A percentile compares a stretch with the other conserved stretches of the same genome.
Evolutionary conservation across 2,888 invertebrate species (phyloP).

Genomic region (Eupsilia transversa): DNA sequence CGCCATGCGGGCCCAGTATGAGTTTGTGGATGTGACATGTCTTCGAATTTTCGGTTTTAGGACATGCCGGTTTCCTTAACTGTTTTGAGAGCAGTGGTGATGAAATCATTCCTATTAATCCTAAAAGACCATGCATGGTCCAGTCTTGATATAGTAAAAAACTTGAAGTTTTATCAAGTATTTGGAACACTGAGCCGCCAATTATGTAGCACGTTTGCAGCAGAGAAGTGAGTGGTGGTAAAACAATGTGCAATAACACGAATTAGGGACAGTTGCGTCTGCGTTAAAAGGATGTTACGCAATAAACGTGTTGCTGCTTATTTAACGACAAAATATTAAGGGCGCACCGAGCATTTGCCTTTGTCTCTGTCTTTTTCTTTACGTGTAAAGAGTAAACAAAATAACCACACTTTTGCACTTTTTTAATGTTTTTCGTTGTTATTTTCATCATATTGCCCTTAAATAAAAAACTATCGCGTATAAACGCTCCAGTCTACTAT

Average conservation of each 20-base stretch:
- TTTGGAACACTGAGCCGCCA: not conserved
- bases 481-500: no score
- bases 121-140: not conserved
- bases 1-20: no score
- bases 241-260: not conserved
- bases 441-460: no score
- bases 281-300: not conserved
- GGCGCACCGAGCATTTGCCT: no score
- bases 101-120: not conserved
- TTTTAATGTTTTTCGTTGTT: no score
- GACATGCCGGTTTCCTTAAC: no score
- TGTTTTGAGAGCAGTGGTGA: not conserved
- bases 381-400: no score
- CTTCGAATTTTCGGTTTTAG: not conserved
- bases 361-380: no score
- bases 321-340: slow-evolving; percentile 12
- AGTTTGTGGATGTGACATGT: not conserved
- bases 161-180: not conserved
- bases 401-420: no score
- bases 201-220: no score
- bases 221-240: not conserved
- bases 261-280: slow-evolving; percentile 17
- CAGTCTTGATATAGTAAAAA: not conserved
- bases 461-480: no score
- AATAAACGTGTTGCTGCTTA: not conserved